A percentile compares a stretch with the other conserved stretches of the same genome.
These are phyloP conservation scores for Scaptomyza graminum DNA, from an alignment of 1,140 invertebrate genomes.

Conservation along the genomic window DNA sequence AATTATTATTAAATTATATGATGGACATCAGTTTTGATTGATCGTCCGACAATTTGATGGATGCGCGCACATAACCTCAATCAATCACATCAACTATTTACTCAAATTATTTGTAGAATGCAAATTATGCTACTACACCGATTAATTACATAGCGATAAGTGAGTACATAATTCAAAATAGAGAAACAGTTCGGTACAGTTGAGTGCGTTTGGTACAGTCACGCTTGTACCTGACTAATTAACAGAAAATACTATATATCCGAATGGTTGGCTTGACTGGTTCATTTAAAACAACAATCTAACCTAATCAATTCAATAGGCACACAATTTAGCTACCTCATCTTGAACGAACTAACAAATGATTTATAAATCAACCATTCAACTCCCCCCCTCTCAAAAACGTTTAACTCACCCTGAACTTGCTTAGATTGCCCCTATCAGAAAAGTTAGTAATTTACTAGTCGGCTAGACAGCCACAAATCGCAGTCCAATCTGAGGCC, in stretches of 20 bases:
- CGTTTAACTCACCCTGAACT: too few species aligned
- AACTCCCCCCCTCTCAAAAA: too few species aligned
- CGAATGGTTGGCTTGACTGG: constrained; percentile 3
- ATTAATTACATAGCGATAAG: not conserved
- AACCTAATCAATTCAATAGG: not conserved
- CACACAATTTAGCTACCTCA: too few species aligned
- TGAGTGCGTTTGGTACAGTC: constrained; percentile 17
- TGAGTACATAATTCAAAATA: not conserved
- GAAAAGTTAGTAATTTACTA: too few species aligned
- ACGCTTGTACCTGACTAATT: constrained; percentile 10
- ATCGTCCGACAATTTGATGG: constrained; percentile 21
- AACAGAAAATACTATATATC: not conserved
- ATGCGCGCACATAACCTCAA: constrained; percentile 30
- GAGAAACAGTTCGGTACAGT: not conserved
- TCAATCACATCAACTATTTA: constrained; percentile 26
- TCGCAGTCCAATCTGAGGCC: too few species aligned
- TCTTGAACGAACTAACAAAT: not conserved
- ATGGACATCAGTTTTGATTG: constrained; percentile 19
- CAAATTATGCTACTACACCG: not conserved
- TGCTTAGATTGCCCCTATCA: too few species aligned
- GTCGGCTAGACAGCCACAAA: too few species aligned
- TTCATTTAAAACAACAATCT: not conserved
- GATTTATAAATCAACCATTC: too few species aligned
- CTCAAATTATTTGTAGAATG: constrained; percentile 5
- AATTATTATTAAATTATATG: constrained; percentile 17